These are phyloP conservation scores for Hylia prasina DNA, from an alignment of 2,113 vertebrate species.

Conservation along the genomic window DNA sequence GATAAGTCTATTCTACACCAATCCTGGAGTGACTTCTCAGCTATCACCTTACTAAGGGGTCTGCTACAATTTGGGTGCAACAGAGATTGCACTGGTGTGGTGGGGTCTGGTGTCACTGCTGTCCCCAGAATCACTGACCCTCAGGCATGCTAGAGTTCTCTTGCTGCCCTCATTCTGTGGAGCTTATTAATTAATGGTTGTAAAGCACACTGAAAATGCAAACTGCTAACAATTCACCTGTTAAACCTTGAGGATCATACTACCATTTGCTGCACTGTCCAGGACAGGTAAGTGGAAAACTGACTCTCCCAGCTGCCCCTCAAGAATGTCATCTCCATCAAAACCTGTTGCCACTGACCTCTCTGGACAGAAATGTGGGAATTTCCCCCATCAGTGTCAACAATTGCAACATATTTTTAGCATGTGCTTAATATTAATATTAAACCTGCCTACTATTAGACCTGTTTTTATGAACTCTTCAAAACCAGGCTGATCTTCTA, in stretches of 20 bases:
- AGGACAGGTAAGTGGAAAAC: background rate
- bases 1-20: background rate
- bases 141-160: background rate
- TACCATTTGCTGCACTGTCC: background rate
- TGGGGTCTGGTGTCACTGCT: background rate
- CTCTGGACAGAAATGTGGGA: accelerated
- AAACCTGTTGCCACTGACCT: background rate
- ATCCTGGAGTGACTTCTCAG: background rate
- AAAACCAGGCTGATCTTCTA: background rate
- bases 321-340: background rate
- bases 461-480: background rate
- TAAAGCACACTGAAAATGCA: conserved; percentile 5
- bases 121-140: background rate
- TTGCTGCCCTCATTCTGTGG: background rate
- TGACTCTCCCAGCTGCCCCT: background rate
- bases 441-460: background rate
- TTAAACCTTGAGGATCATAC: background rate
- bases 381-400: background rate
- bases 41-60: background rate
- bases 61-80: background rate
- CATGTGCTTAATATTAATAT: background rate
- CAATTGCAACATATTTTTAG: background rate
- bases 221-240: background rate
- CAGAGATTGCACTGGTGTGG: accelerated
- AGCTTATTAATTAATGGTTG: conserved; percentile 13